Evolutionary conservation across 2,797 vertebrate genomes (phyloP).

Genomic region (Dicrostonyx torquatus): DNA sequence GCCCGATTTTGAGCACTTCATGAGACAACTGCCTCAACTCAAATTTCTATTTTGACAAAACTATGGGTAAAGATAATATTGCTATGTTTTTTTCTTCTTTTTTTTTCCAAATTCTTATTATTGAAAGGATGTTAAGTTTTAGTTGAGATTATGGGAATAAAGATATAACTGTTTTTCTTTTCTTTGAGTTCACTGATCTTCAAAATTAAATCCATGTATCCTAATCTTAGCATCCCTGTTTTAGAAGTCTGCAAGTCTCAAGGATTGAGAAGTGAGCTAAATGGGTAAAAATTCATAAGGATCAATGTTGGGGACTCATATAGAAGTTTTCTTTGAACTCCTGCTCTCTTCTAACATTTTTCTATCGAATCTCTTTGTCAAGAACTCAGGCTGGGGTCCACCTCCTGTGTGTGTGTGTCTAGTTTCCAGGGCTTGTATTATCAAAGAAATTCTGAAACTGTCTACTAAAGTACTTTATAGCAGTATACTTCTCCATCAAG

Average conservation of each 20-base stretch:
- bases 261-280: not conserved
- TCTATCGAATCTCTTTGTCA: not conserved
- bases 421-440: not conserved
- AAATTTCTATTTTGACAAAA: conserved; percentile 11
- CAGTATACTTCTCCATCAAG: not conserved
- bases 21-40: not conserved
- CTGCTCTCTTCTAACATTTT: not conserved
- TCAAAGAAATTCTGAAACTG: not conserved
- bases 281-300: not conserved
- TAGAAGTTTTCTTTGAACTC: not conserved
- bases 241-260: not conserved
- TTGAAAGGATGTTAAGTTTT: conserved; percentile 9
- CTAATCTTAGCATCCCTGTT: not conserved
- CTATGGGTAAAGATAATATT: not conserved
- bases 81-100: not conserved
- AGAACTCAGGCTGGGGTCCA: not conserved
- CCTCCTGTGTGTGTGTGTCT: not conserved
- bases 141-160: not conserved
- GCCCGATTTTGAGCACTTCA: not conserved
- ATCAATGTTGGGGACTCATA: not conserved
- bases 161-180: not conserved
- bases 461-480: not conserved
- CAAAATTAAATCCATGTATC: not conserved
- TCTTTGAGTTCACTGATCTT: conserved; percentile 11
- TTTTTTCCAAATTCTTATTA: not conserved